These are phyloP conservation scores for Pogona vitticeps DNA, from an alignment of 2,113 vertebrate genomes.

Conservation along the genomic window DNA sequence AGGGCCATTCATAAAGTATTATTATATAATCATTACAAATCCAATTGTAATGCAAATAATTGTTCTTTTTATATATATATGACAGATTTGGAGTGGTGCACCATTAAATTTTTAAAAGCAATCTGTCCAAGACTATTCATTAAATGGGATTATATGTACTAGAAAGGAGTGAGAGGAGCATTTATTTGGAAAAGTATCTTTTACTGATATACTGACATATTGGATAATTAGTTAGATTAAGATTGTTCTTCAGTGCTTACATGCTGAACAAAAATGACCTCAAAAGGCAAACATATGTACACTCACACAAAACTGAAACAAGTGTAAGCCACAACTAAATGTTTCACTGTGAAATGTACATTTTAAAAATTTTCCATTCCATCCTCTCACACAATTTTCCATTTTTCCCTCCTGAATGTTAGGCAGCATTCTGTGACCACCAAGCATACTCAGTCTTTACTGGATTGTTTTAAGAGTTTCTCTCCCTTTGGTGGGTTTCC, in stretches of 20 bases:
- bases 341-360: background rate
- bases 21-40: constrained; percentile 7
- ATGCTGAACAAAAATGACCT: background rate
- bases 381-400: background rate
- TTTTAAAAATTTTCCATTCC: background rate
- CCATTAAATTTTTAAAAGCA: constrained; percentile 5
- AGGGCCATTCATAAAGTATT: constrained; percentile 23
- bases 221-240: background rate
- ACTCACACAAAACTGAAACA: background rate
- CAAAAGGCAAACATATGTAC: background rate
- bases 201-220: background rate
- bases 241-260: background rate
- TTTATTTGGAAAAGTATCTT: background rate
- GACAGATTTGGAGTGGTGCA: background rate
- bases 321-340: background rate
- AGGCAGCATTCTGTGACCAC: background rate
- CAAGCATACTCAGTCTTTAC: background rate
- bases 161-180: background rate
- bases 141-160: constrained; percentile 2
- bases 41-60: constrained; percentile 7
- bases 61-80: constrained; percentile 43
- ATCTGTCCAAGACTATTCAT: background rate
- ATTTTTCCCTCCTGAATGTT: too few relatives aligned
- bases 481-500: background rate
- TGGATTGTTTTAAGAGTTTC: background rate